Conservation (phyloP, 2,888 invertebrate species). For the Peribatodes rhomboidaria region DNA sequence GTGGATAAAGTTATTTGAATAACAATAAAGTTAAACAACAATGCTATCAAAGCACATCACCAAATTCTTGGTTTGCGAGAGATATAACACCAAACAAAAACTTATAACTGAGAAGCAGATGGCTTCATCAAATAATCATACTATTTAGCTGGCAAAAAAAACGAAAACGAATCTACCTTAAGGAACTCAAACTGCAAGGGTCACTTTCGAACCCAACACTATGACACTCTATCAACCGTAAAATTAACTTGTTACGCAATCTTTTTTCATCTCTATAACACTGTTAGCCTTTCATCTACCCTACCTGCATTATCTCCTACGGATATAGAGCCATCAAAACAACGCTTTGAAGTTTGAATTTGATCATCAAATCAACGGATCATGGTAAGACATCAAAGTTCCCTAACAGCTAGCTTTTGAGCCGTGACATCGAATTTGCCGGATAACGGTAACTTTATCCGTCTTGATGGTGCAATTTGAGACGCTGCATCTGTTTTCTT, state of each 20-base stretch:
- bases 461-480: conserved; percentile 41
- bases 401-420: conserved; percentile 19
- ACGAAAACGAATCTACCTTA: no score
- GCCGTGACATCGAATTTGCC: conserved; percentile 45
- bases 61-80: not conserved
- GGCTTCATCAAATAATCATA: not conserved
- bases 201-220: not conserved
- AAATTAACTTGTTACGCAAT: conserved; percentile 10
- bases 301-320: conserved; percentile 4
- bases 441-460: conserved; percentile 39
- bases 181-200: not conserved
- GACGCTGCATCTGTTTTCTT: conserved; percentile 40
- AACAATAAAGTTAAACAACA: not conserved
- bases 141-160: not conserved
- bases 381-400: conserved; percentile 28
- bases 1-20: not conserved
- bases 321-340: not conserved
- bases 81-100: not conserved
- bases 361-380: conserved; percentile 14
- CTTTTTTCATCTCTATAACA: not conserved
- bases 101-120: not conserved
- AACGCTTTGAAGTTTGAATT: conserved; percentile 24
- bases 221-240: conserved; percentile 5
- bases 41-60: not conserved
- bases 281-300: not conserved